phyloP scores from a whole-genome alignment of 2,797 vertebrate genomes.

The Calcarius lapponicus region DNA sequence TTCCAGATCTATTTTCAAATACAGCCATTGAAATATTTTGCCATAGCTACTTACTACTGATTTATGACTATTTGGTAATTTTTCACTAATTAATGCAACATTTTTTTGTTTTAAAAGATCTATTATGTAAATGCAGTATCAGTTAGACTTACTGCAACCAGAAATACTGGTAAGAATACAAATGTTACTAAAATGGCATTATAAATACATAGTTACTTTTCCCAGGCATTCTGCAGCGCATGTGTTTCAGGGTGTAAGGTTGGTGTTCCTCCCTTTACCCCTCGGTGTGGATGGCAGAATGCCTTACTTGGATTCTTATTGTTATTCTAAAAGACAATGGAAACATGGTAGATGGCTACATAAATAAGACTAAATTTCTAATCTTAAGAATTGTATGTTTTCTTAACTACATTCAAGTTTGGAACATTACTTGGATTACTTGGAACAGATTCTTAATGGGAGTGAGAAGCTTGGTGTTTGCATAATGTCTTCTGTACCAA shows the following conservation, averaged over 20 bases:
- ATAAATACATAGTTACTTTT: background rate
- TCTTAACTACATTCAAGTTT: background rate
- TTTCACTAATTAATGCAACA: background rate
- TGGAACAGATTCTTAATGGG: constrained; percentile 3
- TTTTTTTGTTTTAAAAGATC: background rate
- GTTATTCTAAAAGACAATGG: background rate
- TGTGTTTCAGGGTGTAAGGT: background rate
- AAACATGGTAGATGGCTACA: background rate
- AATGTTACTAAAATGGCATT: background rate
- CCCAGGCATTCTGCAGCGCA: background rate
- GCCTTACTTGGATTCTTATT: background rate
- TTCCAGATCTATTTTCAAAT: background rate
- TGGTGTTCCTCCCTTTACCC: background rate
- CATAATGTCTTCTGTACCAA: background rate
- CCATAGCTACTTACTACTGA: background rate
- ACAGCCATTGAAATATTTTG: background rate
- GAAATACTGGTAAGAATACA: background rate
- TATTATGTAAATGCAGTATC: background rate
- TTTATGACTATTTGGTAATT: background rate
- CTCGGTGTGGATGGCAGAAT: background rate
- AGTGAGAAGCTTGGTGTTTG: background rate
- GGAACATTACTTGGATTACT: background rate
- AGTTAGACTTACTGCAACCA: background rate
- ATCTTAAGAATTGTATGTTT: background rate
- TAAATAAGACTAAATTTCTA: background rate